Evolutionary conservation across 1,140 invertebrate genomes (phyloP), one percentile per base, ranked within the genome.

Genomic region (Thrips palmi): DNA sequence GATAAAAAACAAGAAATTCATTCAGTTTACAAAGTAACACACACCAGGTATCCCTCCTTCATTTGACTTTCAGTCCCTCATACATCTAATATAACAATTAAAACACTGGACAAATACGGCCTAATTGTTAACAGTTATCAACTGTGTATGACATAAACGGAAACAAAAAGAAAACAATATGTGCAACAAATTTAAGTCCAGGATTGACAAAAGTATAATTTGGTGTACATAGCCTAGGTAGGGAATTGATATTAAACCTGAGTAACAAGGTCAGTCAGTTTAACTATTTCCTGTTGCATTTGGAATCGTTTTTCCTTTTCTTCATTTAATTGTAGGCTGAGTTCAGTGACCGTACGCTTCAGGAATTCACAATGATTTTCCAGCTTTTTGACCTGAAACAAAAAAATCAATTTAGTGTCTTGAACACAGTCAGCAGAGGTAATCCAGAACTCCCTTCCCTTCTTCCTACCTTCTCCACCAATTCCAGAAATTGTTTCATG

Each of bases 161-260:
- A n/a, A n/a, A n/a, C n/a, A n/a, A n/a, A n/a, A n/a, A n/a, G n/a
- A n/a, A n/a, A n/a, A n/a, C n/a, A n/a, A n/a, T n/a, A n/a, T n/a
- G n/a, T n/a, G n/a, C n/a, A n/a, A n/a, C n/a, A n/a, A n/a, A n/a
- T n/a, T n/a, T n/a, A n/a, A n/a, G n/a, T n/a, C n/a, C n/a, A n/a
- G n/a, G n/a, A n/a, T n/a, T n/a, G n/a, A n/a, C n/a, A n/a, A n/a
- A n/a, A n/a, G n/a, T n/a, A n/a, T n/a, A n/a, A n/a, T n/a, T n/a
- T n/a, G n/a, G n/a, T n/a, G n/a, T n/a, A n/a, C n/a, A n/a, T n/a
- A n/a, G n/a, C n/a, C n/a, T n/a, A n/a, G n/a, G n/a, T n/a, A n/a
- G n/a, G n/a, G n/a, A n/a, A n/a, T n/a, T n/a, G n/a, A n/a, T n/a
- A 18, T 47, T 28, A 50, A 6, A 50, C 49, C 37, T 48, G 47